These are phyloP conservation scores for Melanotaenia duboulayi DNA, from an alignment of 2,113 vertebrate species.

Conservation along the genomic window DNA sequence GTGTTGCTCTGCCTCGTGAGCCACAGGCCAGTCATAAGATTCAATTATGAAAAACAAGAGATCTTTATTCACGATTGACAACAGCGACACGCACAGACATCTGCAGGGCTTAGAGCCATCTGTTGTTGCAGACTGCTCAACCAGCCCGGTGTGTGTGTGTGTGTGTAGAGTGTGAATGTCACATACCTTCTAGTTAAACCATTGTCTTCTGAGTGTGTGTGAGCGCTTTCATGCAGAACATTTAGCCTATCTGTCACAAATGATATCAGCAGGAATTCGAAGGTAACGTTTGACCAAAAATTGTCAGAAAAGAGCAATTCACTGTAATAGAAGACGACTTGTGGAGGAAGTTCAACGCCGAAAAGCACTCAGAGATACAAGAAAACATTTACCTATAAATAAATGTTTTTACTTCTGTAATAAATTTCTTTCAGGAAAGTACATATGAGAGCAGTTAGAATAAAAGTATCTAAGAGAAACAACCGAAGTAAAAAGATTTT, in stretches of 20 bases:
- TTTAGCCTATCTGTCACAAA: conserved; percentile 40
- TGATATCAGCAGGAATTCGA: conserved; percentile 54
- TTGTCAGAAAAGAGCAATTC: conserved; percentile 8
- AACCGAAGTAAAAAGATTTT: too few relatives aligned
- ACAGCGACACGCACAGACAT: conserved; percentile 68
- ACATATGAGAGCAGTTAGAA: too few relatives aligned
- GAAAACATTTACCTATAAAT: conserved; percentile 14
- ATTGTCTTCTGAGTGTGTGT: conserved; percentile 48
- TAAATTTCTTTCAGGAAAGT: too few relatives aligned
- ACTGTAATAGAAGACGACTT: conserved; percentile 20
- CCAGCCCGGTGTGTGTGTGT: conserved; percentile 53
- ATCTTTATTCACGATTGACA: conserved; percentile 75
- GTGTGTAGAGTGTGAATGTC: conserved; percentile 34
- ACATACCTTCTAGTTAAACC: conserved; percentile 47
- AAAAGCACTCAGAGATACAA: conserved; percentile 20
- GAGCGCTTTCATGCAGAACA: conserved; percentile 18
- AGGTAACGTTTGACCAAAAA: conserved; percentile 18
- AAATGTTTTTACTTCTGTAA: too few relatives aligned
- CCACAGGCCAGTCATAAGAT: conserved; percentile 60
- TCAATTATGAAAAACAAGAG: conserved; percentile 70
- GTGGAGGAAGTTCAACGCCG: conserved; percentile 22
- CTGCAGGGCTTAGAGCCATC: conserved; percentile 72
- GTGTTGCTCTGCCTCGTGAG: conserved; percentile 42
- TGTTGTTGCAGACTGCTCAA: conserved; percentile 68
- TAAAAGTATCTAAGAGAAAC: too few relatives aligned